Base-by-base conservation (phyloP, 1,140 invertebrate species). In the Drosophila seguyi region DNA sequence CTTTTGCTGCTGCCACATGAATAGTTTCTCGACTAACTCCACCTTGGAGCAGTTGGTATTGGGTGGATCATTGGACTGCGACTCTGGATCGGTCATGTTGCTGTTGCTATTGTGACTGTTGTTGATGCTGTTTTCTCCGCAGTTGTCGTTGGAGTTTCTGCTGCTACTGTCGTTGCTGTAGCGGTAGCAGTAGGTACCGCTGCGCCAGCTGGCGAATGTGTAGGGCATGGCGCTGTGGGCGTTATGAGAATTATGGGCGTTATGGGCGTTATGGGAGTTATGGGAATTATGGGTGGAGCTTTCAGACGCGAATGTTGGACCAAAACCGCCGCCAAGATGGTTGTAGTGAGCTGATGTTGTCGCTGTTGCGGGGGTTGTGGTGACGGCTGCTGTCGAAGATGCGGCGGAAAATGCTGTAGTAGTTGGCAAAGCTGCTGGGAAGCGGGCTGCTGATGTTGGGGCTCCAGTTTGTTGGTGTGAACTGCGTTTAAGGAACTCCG, bases 401-500 rank as follows among this genome's bases (percentile, higher is more conserved):
- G 79, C 39, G 67, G 56, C 55, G 53, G 71, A 58, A 67, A 56
- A 63, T 78, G 57, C 36, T 45, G 72, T 57, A 58, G 72, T 36
- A 67, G 77, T 41, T 66, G 61, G 42, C 47, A 66, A 31, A 18
- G 52, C 56, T 65, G 42, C 31, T 76, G 61, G 31, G 48, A 34
- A 53, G 47, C 47, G 38, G 59, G 60, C n/a, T 50, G 48, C 62
- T 77, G 81, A 53, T 78, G 75, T 27, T 76, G 62, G 52, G 66
- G 63, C 58, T 68, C 67, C 68, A 45, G 66, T 71, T 58, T 65
- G 75, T 65, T 88, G 87, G 74, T 79, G 85, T 79, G 80, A 68
- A 76, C 85, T 90, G 78, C 86, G 86, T 60, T 91, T 91, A 63
- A 92, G 85, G 91, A 92, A 92, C 91, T 92, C 92, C 86, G 92